Percentiles rank a stretch among this genome's conserved stretches.
Conservation (phyloP, 2,888 invertebrate species). For the Atethmia centrago region DNA sequence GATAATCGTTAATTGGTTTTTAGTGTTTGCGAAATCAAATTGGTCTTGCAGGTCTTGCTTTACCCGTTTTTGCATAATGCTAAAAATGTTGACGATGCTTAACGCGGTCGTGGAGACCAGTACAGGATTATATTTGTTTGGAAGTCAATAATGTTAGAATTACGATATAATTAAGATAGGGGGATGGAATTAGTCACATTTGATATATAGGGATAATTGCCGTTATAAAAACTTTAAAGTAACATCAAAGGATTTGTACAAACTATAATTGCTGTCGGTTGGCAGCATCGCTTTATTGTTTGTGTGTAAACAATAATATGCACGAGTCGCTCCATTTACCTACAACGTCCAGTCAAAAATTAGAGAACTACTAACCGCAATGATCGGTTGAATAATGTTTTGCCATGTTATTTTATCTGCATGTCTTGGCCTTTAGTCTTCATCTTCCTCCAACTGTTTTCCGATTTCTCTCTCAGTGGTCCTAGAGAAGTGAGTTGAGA, state of each 20-base stretch:
- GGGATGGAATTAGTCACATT: neutral
- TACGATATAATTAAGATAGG: neutral
- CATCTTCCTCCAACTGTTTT: constrained; percentile 14
- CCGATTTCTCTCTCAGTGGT: constrained; percentile 17
- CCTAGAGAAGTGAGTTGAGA: too few relatives aligned
- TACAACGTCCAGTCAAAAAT: neutral
- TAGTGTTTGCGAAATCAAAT: constrained; percentile 28
- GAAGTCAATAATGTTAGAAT: neutral
- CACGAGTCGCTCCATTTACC: constrained; percentile 12
- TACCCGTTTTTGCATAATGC: neutral
- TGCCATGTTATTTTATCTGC: too few relatives aligned
- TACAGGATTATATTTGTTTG: neutral
- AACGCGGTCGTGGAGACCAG: too few relatives aligned
- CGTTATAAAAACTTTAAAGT: too few relatives aligned
- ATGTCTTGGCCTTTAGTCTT: constrained; percentile 11
- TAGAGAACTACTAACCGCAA: neutral
- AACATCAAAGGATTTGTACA: neutral
- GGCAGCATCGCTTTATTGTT: neutral
- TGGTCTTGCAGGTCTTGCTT: neutral
- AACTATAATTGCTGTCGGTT: too few relatives aligned
- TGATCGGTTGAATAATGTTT: neutral
- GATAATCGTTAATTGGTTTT: constrained; percentile 31
- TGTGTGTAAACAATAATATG: neutral
- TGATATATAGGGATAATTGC: neutral
- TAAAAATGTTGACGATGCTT: neutral